Evolutionary conservation across 2,888 invertebrate genomes (phyloP).

Genomic region (Megastigmus dorsalis): DNA sequence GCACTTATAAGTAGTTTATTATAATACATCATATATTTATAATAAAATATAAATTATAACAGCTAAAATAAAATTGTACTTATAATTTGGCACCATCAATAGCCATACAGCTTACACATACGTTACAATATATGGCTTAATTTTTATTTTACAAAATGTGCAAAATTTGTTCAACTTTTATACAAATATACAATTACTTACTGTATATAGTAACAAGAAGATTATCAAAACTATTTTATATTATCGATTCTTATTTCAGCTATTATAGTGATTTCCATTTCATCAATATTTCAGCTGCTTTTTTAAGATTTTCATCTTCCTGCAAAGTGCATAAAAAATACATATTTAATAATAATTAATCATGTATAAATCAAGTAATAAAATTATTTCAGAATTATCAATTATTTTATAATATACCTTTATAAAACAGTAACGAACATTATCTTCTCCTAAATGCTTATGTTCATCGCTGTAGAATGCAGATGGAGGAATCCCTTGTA

Average conservation of each 20-base stretch:
- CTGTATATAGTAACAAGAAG: neutral
- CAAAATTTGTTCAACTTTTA: slow-evolving; percentile 4
- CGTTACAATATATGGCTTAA: too few species aligned
- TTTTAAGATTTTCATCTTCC: slow-evolving; percentile 79
- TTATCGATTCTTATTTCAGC: neutral
- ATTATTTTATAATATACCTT: slow-evolving; percentile 79
- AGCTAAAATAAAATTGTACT: too few species aligned
- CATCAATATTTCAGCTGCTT: slow-evolving; percentile 70
- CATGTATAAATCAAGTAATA: neutral
- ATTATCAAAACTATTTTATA: neutral
- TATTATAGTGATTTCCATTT: slow-evolving; percentile 67
- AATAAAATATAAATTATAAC: too few species aligned
- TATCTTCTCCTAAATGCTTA: slow-evolving; percentile 88
- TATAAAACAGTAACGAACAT: slow-evolving; percentile 94
- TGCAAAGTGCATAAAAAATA: too few species aligned
- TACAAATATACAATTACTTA: slow-evolving; percentile 25
- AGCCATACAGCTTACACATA: too few species aligned
- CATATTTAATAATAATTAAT: slow-evolving; percentile 23
- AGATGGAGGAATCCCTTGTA: slow-evolving; percentile 95
- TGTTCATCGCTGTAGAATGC: slow-evolving; percentile 92
- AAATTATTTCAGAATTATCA: neutral
- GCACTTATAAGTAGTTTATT: too few species aligned
- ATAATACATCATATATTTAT: too few species aligned
- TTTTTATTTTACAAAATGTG: slow-evolving; percentile 27
- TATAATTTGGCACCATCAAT: too few species aligned